Evolutionary conservation across 2,888 invertebrate species (phyloP), one percentile per base, ranked within the genome.

Genomic region (Koerneria pararmatus): DNA sequence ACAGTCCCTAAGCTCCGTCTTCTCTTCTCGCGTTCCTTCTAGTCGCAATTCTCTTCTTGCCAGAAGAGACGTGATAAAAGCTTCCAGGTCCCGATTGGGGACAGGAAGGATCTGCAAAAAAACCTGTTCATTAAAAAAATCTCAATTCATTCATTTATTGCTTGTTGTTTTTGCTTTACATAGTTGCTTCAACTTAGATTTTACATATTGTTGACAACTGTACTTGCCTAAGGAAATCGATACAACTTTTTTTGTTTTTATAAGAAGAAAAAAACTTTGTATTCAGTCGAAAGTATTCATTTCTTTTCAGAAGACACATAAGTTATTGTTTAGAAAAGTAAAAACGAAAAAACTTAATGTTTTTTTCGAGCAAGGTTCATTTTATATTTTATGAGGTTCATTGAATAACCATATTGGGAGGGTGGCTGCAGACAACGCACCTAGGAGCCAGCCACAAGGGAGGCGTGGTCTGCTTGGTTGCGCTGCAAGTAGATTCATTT

Each of bases 331-430:
- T 54, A 24, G n/a, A 27, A 29, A 22, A 5, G 19, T 11, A 22
- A 22, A 24, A n/a, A 54, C n/a, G 8, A 53, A 8, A 15, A 19
- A 19, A 56, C 8, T n/a, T 22, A 56, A 56, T 56, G 11, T 6
- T 56, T 56, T 22, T 56, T 19, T 56, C 8, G 46, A 41, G 11
- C 46, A 41, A 11, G 46, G 46, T 41, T 15, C 46, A 15, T 19
- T 41, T 19, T 15, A 41, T n/a, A n/a, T n/a, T n/a, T n/a, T n/a
- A n/a, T n/a, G n/a, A n/a, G n/a, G n/a, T n/a, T n/a, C n/a, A n/a
- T n/a, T n/a, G 5, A 3, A 15, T 61, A 31, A 63, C 63, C 37
- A 53, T 63, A 35, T 63, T 63, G 4, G 63, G 63, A n/a, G 35
- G 11, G 51, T 63, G 53, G 19, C 63, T 54, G 31, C 63, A 63